Percentiles rank a stretch among this genome's conserved stretches.
These are phyloP conservation scores for Tringa solitaria DNA, from an alignment of 2,113 vertebrate species.

Conservation along the genomic window DNA sequence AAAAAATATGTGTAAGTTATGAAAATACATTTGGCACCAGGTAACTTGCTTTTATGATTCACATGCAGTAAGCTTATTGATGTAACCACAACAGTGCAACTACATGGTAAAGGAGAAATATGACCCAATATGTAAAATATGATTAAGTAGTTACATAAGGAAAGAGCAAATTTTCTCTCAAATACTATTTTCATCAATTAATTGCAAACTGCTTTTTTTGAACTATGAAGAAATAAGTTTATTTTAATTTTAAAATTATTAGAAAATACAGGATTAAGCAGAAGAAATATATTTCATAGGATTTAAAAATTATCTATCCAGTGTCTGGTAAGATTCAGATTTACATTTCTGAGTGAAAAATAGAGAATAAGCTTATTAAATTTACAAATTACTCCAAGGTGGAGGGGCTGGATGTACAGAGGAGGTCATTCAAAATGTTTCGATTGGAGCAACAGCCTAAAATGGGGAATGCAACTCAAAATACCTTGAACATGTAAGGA, in stretches of 20 bases:
- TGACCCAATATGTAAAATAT: background rate
- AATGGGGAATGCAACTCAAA: background rate
- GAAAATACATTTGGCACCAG: background rate
- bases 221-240: background rate
- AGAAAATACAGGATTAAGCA: background rate
- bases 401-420: background rate
- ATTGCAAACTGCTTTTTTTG: background rate
- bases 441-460: background rate
- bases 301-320: background rate
- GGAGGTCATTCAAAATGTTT: background rate
- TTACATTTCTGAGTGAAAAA: background rate
- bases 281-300: background rate
- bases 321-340: background rate
- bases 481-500: background rate
- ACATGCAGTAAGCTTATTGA: background rate
- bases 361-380: background rate
- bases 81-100: background rate
- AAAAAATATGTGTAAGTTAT: background rate
- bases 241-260: background rate
- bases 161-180: background rate
- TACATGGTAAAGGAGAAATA: background rate
- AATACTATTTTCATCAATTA: background rate
- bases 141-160: background rate
- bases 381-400: background rate
- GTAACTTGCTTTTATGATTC: background rate